Evolutionary conservation across 1,140 invertebrate genomes (phyloP), one percentile per base, ranked within the genome.

Genomic region (Varroa destructor): DNA sequence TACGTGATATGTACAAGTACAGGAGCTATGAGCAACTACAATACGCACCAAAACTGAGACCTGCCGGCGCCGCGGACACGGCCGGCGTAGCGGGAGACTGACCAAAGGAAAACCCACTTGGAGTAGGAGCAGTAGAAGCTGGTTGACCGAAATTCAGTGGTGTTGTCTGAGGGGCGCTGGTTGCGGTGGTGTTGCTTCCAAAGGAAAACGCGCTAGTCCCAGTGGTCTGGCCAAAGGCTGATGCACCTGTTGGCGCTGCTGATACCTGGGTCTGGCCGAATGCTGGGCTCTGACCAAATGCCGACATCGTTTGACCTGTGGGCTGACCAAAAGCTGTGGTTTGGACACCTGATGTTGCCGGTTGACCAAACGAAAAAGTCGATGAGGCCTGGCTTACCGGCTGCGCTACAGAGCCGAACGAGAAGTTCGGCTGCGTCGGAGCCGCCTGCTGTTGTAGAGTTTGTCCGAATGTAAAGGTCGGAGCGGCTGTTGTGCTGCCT

Each of bases 301-400:
- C 57, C 57, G 40, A 12, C 25, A 36, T 58, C 3, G 4, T 58
- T 42, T 36, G 25, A 42, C 4, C 57, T 36, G 57, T 12, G 25
- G 57, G 57, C 61, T 67, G 61, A 67, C 61, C 61, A 46, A 67
- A 67, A 40, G 61, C 61, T 12, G 61, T 43, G 1, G 61, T 40
- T 14, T 40, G 40, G 8, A 37, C 40, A 67, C 61, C 3, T 51
- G 46, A 51, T 51, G 46, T 51, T 51, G 46, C 46, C 8, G 46
- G 46, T 51, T 51, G 46, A 5, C 46, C 46, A 51, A 51, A 51
- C 46, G 46, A 51, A 8, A 51, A 51, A 3, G 46, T 5, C 4
- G 4, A 5, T 8, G 46, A 51, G 46, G 46, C 4, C 46, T 51
- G 46, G 46, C 46, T 51, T 8, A 51, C 46, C 8, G 46, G 46